Base-by-base conservation (phyloP, 2,797 vertebrate species). In the Halcyon badia region DNA sequence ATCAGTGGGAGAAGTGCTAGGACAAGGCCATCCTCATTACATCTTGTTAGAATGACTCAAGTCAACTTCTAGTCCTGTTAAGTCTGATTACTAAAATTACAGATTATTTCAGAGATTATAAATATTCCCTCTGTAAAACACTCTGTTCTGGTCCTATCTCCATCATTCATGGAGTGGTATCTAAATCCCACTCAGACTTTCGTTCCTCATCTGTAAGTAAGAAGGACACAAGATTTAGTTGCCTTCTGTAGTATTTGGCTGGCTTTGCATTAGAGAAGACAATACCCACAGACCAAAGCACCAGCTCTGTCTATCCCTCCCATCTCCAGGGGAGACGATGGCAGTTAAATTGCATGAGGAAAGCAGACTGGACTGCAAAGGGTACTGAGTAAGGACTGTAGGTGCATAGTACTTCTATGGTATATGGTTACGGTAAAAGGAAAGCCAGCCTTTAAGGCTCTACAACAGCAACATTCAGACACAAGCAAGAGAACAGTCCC, bases 231-330 rank as follows among this genome's bases (percentile, higher is more conserved):
- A 77, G 49, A 17, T 48, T 37, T 57, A 22, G 92, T 2, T 72
- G 31, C 10, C 41, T 66, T 69, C 48, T 37, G n/a, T 18, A 52
- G 28, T 1, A 0, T 0, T 8, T 26, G 54, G 12, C 25, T 73
- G 51, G 25, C 52, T 88, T 87, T 66, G 28, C 16, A 6, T 28
- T 21, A 24, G 60, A 35, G 66, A 30, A 33, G 46, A 31, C 39
- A 17, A 14, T 6, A 31, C 2, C 41, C n/a, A 31, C 0, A 1
- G 8, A 33, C 25, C 46, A 28, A 33, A 70, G 18, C 3, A 0
- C 13, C 56, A 61, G 26, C 46, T 86, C 58, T 68, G 42, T n/a
- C 42, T 54, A 28, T 35, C 30, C 70, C 68, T 61, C 77, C 24
- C 21, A 14, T 12, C 41, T 68, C 2, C 1, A 37, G 4, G 15